Evolutionary conservation across 2,888 invertebrate species (phyloP).

Genomic region (Tinea semifulvella): DNA sequence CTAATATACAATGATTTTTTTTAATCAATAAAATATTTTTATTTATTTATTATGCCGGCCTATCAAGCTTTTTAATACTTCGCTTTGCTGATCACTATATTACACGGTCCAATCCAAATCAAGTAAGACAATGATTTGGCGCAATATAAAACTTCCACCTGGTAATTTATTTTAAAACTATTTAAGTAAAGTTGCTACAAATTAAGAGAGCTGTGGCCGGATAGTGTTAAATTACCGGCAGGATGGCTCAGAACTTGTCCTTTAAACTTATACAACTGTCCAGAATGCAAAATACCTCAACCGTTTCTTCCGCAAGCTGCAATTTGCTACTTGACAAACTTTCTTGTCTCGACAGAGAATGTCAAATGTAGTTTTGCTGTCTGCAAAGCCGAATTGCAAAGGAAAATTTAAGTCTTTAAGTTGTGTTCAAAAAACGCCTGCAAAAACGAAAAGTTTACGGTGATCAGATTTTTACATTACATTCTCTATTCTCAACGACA

Average conservation of each 20-base stretch:
- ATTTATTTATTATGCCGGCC: no score
- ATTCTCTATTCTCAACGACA: no score
- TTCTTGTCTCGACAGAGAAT: conserved; percentile 28
- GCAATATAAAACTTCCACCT: not conserved
- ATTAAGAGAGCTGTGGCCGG: conserved; percentile 15
- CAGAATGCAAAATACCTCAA: conserved; percentile 20
- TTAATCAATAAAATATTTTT: no score
- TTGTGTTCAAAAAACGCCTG: conserved; percentile 1
- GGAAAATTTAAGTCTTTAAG: conserved; percentile 7
- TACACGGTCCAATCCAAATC: not conserved
- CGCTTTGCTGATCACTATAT: no score
- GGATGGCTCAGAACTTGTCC: conserved; percentile 17
- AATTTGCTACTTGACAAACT: conserved; percentile 43
- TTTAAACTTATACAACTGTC: conserved; percentile 13
- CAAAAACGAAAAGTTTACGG: conserved; percentile 6
- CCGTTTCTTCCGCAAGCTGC: conserved; percentile 15
- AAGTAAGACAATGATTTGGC: not conserved
- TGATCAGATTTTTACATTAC: no score
- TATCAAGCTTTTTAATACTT: no score
- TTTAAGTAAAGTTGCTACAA: conserved; percentile 11
- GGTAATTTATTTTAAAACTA: conserved; percentile 8
- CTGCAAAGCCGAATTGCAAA: conserved; percentile 7
- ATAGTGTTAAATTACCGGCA: conserved; percentile 28
- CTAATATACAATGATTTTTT: no score
- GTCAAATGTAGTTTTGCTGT: conserved; percentile 26